A percentile compares a stretch with the other conserved stretches of the same genome.
These are phyloP conservation scores for Gadus chalcogrammus DNA, from an alignment of 2,113 vertebrate species.

Conservation along the genomic window DNA sequence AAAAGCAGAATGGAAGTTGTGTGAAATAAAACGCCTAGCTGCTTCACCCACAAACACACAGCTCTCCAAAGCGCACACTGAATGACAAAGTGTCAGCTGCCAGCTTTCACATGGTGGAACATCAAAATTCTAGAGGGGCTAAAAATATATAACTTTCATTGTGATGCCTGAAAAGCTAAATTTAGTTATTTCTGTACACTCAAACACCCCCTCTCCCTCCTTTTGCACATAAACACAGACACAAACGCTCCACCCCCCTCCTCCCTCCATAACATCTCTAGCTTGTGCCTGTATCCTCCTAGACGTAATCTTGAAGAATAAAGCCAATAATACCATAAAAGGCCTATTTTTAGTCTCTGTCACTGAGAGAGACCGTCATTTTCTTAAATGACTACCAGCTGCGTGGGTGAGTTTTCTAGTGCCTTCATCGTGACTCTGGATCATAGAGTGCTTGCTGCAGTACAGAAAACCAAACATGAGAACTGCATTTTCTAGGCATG, in stretches of 20 bases:
- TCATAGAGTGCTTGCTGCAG: not conserved
- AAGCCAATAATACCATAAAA: constrained; percentile 28
- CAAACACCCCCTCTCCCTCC: too few species aligned
- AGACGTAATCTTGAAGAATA: constrained; percentile 34
- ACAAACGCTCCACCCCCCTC: constrained; percentile 7
- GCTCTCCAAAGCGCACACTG: constrained; percentile 26
- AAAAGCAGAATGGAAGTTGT: constrained; percentile 32
- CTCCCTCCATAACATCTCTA: not conserved
- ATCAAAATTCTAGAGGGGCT: constrained; percentile 62
- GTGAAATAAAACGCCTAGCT: constrained; percentile 16
- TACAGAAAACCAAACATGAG: constrained; percentile 21
- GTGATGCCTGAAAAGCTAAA: constrained; percentile 42
- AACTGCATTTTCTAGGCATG: constrained; percentile 30
- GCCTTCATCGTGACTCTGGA: not conserved
- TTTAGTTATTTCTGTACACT: constrained; percentile 34
- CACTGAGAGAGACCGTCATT: not conserved
- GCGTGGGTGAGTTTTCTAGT: constrained; percentile 1
- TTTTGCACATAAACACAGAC: too few species aligned
- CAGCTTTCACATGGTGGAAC: constrained; percentile 50
- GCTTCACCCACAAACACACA: constrained; percentile 31
- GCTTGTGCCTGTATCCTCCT: constrained; percentile 28
- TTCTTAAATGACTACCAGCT: constrained; percentile 29
- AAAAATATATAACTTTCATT: constrained; percentile 64
- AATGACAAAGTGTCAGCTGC: constrained; percentile 58
- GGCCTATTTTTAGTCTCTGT: constrained; percentile 48